These are phyloP conservation scores for Tipula lateralis DNA, from an alignment of 2,888 invertebrate species.

Conservation along the genomic window DNA sequence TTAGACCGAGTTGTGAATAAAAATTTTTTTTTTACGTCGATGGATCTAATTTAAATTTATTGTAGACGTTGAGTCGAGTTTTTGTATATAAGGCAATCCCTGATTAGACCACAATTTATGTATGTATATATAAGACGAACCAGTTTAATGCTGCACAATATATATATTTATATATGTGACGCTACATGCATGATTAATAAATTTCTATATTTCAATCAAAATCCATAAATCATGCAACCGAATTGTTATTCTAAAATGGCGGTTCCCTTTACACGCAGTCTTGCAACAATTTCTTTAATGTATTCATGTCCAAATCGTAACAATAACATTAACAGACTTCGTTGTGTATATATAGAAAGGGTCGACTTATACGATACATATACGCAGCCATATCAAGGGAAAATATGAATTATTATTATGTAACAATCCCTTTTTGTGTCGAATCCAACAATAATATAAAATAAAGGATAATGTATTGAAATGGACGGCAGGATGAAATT, in stretches of 20 bases:
- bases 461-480: background rate
- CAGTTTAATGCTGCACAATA: too few relatives aligned
- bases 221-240: slow-evolving; percentile 5
- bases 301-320: background rate
- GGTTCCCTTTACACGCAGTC: background rate
- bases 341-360: background rate
- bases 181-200: background rate
- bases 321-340: background rate
- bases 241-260: background rate
- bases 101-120: background rate
- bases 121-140: background rate
- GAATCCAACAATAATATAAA: background rate
- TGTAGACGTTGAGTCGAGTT: background rate
- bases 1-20: background rate
- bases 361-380: background rate
- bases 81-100: background rate
- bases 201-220: background rate
- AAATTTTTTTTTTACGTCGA: background rate
- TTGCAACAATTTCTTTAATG: background rate
- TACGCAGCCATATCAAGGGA: background rate
- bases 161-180: background rate
- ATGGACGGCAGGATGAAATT: background rate
- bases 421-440: background rate
- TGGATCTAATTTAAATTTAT: slow-evolving; percentile 19
- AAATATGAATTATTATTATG: slow-evolving; percentile 7